Base-by-base conservation (phyloP, 2,888 invertebrate species). In the Catonia carolina region DNA sequence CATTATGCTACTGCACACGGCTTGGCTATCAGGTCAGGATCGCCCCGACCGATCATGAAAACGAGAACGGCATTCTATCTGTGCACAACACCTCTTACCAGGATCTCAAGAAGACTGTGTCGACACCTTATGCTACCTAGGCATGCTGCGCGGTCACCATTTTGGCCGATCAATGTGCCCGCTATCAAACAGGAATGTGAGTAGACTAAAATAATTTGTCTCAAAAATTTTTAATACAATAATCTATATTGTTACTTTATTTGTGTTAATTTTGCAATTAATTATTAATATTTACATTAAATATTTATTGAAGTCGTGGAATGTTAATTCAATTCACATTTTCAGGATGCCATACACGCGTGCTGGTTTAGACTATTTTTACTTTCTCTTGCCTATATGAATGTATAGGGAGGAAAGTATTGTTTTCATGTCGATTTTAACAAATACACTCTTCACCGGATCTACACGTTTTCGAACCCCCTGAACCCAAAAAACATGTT, bases 51-150 rank as follows among this genome's bases (percentile, higher is more conserved):
- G 53, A 92, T 96, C 45, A 93, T 95, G 93, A 96, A 96, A 78
- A 96, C 96, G 53, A 83, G 96, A 69, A 93, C 95, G 65, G 95
- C 96, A 60, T 96, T 97, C 78, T 95, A 93, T 78, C 79, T 96
- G 70, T 86, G 89, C 73, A 94, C 91, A 55, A 93, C 94, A 68
- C 86, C 91, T 58, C 80, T 92, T 71, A 94, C 95, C 60, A 82
- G 92, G 66, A 84, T 94, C 62, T 93, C 95, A 55, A 83, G 96
- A 60, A 80, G 91, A 62, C 78, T 95, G 62, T 91, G 93, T 73
- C 82, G 87, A 65, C 85, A 87, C 66, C 82, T 91, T 68, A 79
- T 86, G 67, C 84, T 87, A 67, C 87, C 92, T 4, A 75, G 89
- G 17, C 92, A 92, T 75, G 89, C 89, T 61, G 92, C 95, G 61